phyloP scores from a whole-genome alignment of 2,113 vertebrate species.

The Argyrosomus japonicus region DNA sequence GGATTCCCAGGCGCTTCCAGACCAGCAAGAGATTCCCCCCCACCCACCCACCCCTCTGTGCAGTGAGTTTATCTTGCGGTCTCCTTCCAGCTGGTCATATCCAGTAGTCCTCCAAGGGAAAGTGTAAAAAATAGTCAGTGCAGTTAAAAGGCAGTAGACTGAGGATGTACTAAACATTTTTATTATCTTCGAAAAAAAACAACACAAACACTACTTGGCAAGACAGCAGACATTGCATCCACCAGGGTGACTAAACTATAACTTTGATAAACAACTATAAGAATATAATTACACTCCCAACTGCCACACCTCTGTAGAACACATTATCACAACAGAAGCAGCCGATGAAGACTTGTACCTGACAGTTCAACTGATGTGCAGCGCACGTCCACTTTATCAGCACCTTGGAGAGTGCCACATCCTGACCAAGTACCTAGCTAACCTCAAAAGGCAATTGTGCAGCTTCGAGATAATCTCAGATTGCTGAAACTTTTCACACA shows the following conservation, averaged over 20 bases:
- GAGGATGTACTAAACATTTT: constrained; percentile 6
- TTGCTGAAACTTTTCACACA: neutral
- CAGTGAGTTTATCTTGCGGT: constrained; percentile 25
- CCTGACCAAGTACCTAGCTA: neutral
- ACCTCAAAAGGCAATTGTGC: neutral
- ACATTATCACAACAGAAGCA: constrained; percentile 11
- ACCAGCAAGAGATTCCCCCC: constrained; percentile 2
- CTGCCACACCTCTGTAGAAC: constrained; percentile 7
- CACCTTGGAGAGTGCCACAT: constrained; percentile 44
- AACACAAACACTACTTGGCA: constrained; percentile 1
- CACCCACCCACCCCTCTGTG: neutral
- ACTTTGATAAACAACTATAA: constrained; percentile 13
- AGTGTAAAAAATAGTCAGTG: constrained; percentile 9
- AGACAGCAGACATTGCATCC: constrained; percentile 18
- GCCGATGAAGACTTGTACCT: neutral
- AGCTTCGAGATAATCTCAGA: neutral
- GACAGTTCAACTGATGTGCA: neutral
- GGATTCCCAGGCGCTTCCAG: constrained; percentile 24
- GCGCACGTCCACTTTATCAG: constrained; percentile 15
- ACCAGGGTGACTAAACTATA: constrained; percentile 22
- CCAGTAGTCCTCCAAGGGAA: neutral
- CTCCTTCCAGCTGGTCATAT: constrained; percentile 37
- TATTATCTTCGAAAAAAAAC: constrained; percentile 39
- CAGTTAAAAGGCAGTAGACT: constrained; percentile 17
- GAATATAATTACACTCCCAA: neutral